A percentile compares a stretch with the other conserved stretches of the same genome.
phyloP scores from a whole-genome alignment of 1,140 invertebrate species.

The Dinothrombium tinctorium region DNA sequence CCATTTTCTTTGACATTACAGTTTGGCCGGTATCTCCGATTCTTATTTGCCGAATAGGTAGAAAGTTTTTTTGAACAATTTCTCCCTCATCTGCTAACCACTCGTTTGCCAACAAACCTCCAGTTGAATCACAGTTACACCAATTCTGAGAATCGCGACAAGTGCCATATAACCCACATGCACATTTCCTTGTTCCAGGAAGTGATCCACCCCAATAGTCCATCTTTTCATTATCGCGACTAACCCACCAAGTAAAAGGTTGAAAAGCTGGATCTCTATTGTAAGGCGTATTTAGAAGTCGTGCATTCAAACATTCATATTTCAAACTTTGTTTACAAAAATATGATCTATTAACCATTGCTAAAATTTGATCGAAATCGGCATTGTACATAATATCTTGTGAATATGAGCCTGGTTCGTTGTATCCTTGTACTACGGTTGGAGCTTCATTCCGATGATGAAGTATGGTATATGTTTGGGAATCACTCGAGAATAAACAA shows the following conservation, averaged over 20 bases:
- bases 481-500: slow-evolving; percentile 32
- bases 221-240: slow-evolving; percentile 68
- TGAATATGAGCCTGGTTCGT: slow-evolving; percentile 61
- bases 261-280: slow-evolving; percentile 27
- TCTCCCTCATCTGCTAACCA: slow-evolving; percentile 33
- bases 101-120: slow-evolving; percentile 31
- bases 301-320: slow-evolving; percentile 59
- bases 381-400: slow-evolving; percentile 75
- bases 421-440: slow-evolving; percentile 34
- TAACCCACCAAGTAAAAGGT: slow-evolving; percentile 80
- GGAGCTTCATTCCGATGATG: slow-evolving; percentile 37
- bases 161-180: slow-evolving; percentile 62
- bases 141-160: slow-evolving; percentile 56
- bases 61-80: slow-evolving; percentile 64
- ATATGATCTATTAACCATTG: slow-evolving; percentile 59
- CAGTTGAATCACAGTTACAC: slow-evolving; percentile 72
- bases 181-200: slow-evolving; percentile 71
- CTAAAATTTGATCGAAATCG: slow-evolving; percentile 56
- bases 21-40: slow-evolving; percentile 72
- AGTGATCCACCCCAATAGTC: slow-evolving; percentile 89
- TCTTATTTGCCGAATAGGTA: slow-evolving; percentile 68
- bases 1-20: slow-evolving; percentile 68
- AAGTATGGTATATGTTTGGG: slow-evolving; percentile 44
- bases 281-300: slow-evolving; percentile 57
- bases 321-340: slow-evolving; percentile 60